Conservation (phyloP, 2,797 vertebrate species). For the Argya squamiceps region DNA sequence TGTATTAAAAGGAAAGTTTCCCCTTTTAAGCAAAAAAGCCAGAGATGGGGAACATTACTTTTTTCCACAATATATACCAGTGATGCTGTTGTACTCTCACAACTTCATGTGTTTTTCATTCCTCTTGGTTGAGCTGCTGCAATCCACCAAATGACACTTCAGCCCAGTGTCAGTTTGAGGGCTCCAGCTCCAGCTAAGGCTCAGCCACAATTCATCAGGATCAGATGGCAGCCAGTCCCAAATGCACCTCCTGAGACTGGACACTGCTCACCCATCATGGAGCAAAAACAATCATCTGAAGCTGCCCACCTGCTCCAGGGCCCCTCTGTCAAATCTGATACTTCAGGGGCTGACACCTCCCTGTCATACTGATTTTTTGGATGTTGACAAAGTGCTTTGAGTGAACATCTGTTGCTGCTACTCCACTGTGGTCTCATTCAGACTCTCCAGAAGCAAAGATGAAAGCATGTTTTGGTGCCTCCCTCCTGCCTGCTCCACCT, state of each 20-base stretch:
- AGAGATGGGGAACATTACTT: neutral
- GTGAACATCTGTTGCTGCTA: conserved; percentile 43
- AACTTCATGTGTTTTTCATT: neutral
- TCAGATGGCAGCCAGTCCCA: conserved; percentile 8
- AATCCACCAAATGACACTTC: neutral
- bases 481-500: neutral
- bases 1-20: neutral
- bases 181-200: neutral
- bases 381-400: neutral
- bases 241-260: neutral
- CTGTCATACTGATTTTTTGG: conserved; percentile 34
- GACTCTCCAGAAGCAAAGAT: neutral
- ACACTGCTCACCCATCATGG: neutral
- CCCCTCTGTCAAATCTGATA: neutral
- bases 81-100: neutral
- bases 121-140: neutral
- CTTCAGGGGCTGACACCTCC: neutral
- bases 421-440: neutral
- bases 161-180: neutral
- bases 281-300: neutral
- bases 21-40: neutral
- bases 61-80: neutral
- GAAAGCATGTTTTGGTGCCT: neutral
- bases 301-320: conserved; percentile 48
- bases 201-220: conserved; percentile 35